A percentile compares a stretch with the other conserved stretches of the same genome.
These are phyloP conservation scores for Brachyopa scutellaris DNA, from an alignment of 2,888 invertebrate genomes.

Conservation along the genomic window DNA sequence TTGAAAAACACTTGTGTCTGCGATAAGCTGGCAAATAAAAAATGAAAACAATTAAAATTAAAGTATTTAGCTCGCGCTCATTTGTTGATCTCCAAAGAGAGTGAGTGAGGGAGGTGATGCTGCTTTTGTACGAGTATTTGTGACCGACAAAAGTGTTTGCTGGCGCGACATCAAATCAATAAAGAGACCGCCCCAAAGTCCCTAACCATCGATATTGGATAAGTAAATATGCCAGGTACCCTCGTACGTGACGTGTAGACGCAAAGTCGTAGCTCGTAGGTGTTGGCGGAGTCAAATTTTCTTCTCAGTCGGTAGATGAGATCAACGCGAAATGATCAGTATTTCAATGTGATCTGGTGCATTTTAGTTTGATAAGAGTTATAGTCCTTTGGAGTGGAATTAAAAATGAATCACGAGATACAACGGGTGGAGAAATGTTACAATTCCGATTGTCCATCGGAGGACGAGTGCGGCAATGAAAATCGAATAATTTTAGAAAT, in stretches of 20 bases:
- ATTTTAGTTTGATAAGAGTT: background rate
- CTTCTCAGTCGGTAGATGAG: conserved; percentile 47
- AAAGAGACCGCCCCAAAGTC: conserved; percentile 64
- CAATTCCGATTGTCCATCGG: conserved; percentile 53
- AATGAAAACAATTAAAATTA: conserved; percentile 56
- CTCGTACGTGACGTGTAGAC: conserved; percentile 14
- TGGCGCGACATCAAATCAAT: conserved; percentile 58
- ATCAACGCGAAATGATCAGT: conserved; percentile 47
- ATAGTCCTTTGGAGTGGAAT: conserved; percentile 9
- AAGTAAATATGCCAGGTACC: conserved; percentile 59
- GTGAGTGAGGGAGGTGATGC: conserved; percentile 19
- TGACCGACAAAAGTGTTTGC: conserved; percentile 31
- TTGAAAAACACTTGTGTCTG: conserved; percentile 60
- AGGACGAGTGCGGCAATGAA: conserved; percentile 48
- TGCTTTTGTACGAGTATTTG: conserved; percentile 45
- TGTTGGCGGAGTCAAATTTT: conserved; percentile 28
- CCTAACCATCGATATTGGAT: conserved; percentile 32
- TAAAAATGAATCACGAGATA: conserved; percentile 45
- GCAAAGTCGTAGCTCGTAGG: conserved; percentile 2
- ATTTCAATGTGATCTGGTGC: conserved; percentile 33
- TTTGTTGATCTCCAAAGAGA: conserved; percentile 25
- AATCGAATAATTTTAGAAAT: conserved; percentile 65
- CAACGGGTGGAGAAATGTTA: conserved; percentile 40
- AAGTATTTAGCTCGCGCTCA: conserved; percentile 40
- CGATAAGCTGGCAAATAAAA: conserved; percentile 59